Evolutionary conservation across 2,113 vertebrate species (phyloP), one percentile per base, ranked within the genome.

Genomic region (Meriones unguiculatus): DNA sequence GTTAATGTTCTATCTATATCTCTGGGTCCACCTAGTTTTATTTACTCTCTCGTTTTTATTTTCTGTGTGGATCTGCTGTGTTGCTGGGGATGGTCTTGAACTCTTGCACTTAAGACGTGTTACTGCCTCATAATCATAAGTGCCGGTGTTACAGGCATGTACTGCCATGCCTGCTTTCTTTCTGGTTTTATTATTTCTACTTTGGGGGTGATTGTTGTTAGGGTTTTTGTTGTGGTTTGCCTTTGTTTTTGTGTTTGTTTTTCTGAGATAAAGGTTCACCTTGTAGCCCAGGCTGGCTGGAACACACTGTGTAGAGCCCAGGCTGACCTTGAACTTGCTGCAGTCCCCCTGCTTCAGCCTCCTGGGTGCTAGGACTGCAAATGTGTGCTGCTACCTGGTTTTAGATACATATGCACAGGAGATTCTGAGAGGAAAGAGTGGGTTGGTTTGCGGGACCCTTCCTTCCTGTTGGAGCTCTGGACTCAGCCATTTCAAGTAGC

Each of bases 391-490:
- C n/a, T 17, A 81, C 6, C 76, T 81, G 5, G 22, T 20, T 77
- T 90, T 54, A 67, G 38, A 67, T 13, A n/a, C 22, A 22, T 28
- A 67, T 89, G 95, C 91, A 97, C 93, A 97, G 96, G 97, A 87
- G 28, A 72, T 81, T 92, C 77, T 81, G 77, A 89, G 57, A 64
- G 24, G 89, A 76, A 64, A 80, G 67, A 89, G 89, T 75, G 73
- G 57, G 65, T 97, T 87, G 38, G 80, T 57, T n/a, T 70, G 1
- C 59, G 41, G 38, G 57, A 62, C 14, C n/a, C 81, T 82, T 72
- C 22, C 24, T 62, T 54, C n/a, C 73, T 50, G 12, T 24, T 15
- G 46, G 52, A 50, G 52, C 46, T 59, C 69, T 72, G 93, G 59
- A 38, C 35, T 32, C 72, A 67, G 57, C 7, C 81, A 70, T 70